Evolutionary conservation across 2,888 invertebrate species (phyloP).

Genomic region (Trichogramma dendrolimi): DNA sequence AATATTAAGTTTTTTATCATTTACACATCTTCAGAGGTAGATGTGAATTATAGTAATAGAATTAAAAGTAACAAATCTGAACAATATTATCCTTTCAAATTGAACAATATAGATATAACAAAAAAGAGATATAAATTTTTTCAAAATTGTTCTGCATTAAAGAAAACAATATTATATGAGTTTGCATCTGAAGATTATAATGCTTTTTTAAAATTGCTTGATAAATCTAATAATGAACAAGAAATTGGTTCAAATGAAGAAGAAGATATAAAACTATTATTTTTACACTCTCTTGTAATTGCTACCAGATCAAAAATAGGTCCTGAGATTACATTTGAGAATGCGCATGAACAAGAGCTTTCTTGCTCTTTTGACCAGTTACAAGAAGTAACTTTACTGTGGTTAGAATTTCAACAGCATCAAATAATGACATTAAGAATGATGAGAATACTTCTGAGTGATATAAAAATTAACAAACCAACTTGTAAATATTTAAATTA

Average conservation of each 20-base stretch:
- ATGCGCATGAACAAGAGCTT: conserved; percentile 24
- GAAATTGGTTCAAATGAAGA: neutral
- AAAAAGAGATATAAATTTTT: conserved; percentile 19
- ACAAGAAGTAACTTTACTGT: conserved; percentile 39
- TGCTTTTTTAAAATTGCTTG: neutral
- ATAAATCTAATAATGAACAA: conserved; percentile 5
- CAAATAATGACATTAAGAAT: conserved; percentile 31
- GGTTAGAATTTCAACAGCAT: conserved; percentile 39
- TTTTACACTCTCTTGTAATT: conserved; percentile 19
- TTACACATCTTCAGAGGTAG: conserved; percentile 35
- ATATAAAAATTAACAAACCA: conserved; percentile 34
- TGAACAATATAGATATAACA: conserved; percentile 18
- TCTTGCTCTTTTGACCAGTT: conserved; percentile 37
- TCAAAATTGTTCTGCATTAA: conserved; percentile 6
- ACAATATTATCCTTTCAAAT: conserved; percentile 26
- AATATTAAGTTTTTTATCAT: conserved; percentile 34
- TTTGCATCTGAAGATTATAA: conserved; percentile 8
- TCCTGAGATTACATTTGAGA: conserved; percentile 28
- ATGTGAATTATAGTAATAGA: conserved; percentile 30
- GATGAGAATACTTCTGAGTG: conserved; percentile 33
- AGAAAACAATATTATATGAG: conserved; percentile 10
- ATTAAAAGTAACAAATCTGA: conserved; percentile 2
- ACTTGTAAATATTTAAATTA: conserved; percentile 29
- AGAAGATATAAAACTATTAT: conserved; percentile 13
- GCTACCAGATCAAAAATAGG: conserved; percentile 11